These are phyloP conservation scores for Pagrus major DNA, from an alignment of 2,113 vertebrate genomes.

Conservation along the genomic window DNA sequence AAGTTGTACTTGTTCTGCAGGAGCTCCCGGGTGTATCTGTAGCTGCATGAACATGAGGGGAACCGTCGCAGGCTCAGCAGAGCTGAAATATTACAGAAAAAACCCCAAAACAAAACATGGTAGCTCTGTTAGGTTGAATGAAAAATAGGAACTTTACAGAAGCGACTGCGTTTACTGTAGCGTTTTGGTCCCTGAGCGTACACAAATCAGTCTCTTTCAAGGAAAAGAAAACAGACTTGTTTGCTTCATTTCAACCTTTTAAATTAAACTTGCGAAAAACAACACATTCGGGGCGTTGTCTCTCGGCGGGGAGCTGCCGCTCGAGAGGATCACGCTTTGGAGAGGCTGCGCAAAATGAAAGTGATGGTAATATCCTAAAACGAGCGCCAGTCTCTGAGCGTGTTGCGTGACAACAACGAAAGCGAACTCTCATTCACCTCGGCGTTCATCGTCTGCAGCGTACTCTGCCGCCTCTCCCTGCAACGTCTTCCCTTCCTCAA, in stretches of 20 bases:
- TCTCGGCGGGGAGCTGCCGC: slow-evolving; percentile 8
- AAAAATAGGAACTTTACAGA: not conserved
- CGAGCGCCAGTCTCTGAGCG: not conserved
- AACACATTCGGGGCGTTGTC: slow-evolving; percentile 12
- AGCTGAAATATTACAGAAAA: slow-evolving; percentile 1
- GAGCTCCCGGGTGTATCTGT: slow-evolving; percentile 30
- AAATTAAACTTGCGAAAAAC: slow-evolving; percentile 51
- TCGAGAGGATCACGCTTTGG: not conserved
- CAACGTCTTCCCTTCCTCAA: not conserved
- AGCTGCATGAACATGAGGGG: slow-evolving; percentile 5
- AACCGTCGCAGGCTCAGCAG: slow-evolving; percentile 21
- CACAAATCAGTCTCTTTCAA: slow-evolving; percentile 31
- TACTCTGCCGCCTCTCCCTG: not conserved
- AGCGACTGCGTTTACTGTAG: slow-evolving; percentile 17
- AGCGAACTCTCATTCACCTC: slow-evolving; percentile 58
- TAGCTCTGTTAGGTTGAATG: not conserved
- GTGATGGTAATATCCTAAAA: slow-evolving; percentile 59
- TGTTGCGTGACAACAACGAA: slow-evolving; percentile 1
- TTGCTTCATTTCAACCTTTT: slow-evolving; percentile 54
- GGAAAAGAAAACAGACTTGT: slow-evolving; percentile 36
- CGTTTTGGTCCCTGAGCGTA: not conserved
- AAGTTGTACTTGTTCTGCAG: slow-evolving; percentile 17
- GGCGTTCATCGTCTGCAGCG: not conserved
- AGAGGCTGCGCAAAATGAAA: slow-evolving; percentile 32
- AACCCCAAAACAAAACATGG: not conserved